Conservation (phyloP, 2,797 vertebrate species). For the Gallinago solitaria region DNA sequence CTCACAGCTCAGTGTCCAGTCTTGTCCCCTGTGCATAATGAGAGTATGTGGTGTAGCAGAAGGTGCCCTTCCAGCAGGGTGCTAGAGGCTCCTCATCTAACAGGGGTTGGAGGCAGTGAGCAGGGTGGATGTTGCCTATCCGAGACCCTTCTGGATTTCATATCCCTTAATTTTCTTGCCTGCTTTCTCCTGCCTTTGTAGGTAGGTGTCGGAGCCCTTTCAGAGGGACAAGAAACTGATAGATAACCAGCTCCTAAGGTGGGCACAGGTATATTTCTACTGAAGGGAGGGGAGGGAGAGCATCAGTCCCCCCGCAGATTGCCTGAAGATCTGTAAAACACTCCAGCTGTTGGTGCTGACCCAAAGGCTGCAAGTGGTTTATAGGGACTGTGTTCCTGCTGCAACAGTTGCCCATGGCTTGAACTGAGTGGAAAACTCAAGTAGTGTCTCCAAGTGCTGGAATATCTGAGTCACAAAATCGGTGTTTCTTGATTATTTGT, state of each 20-base stretch:
- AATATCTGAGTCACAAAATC: not conserved
- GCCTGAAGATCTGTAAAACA: not conserved
- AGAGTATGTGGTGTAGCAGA: not conserved
- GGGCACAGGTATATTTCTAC: not conserved
- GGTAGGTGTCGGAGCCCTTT: not conserved
- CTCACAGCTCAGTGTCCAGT: not conserved
- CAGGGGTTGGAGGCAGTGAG: not conserved
- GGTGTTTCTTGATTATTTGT: not conserved
- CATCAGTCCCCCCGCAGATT: not conserved
- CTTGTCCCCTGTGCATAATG: not conserved
- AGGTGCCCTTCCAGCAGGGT: not conserved
- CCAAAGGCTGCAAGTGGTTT: not conserved
- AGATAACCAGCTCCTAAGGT: not conserved
- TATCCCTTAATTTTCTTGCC: not conserved
- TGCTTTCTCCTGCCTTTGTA: not conserved
- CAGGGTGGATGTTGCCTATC: not conserved
- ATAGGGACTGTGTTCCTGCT: not conserved
- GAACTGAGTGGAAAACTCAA: not conserved
- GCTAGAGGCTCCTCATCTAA: not conserved
- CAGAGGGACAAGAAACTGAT: not conserved
- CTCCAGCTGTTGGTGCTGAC: not conserved
- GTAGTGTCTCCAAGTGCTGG: not conserved
- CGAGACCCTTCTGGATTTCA: not conserved
- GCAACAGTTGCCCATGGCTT: not conserved
- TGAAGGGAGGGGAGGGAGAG: not conserved